Evolutionary conservation across 2,888 invertebrate species (phyloP), one percentile per base, ranked within the genome.

Genomic region (Listrodromus nycthemerus): DNA sequence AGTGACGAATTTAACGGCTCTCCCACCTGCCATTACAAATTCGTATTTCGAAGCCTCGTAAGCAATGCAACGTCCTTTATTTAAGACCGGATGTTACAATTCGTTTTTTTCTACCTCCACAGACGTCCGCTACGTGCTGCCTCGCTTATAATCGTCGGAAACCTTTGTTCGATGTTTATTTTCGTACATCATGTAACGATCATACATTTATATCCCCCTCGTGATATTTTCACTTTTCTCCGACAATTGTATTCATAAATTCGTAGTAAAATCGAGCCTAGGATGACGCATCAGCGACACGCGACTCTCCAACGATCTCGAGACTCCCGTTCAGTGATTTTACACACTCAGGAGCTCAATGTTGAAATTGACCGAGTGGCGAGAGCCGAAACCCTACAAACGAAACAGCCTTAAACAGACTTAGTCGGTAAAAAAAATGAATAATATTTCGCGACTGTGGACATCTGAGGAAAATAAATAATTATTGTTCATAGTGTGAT

Each of bases 201-300:
- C 61, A 61, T 30, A 27, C 61, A 30, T 30, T 30, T 61, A 30
- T 55, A 69, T 33, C 50, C 19, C 50, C 58, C 41, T 45, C 76
- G 4, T n/a, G 41, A 69, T 45, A 45, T 77, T 77, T 69, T 69
- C 67, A 69, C 30, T 16, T n/a, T 19, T 45, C 24, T 24, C 13
- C 10, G 8, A 48, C 16, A 48, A 5, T 48, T 10, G 27, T 45
- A 33, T 21, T 50, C 61, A 67, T 66, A 66, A 16, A 74, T 71
- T 65, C 48, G 50, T 45, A 24, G 45, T 75, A 48, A 45, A 71
- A 63, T 52, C 58, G 52, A 16, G 41, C 41, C 41, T 45, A 45
- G 41, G 16, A 58, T 82, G 82, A 82, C 55, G 63, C 83, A 83
- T 71, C 41, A 30, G 55, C 45, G 41, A 8, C 27, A 45, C 82